Percentiles rank a stretch among this genome's conserved stretches.
phyloP scores from a whole-genome alignment of 2,113 vertebrate genomes.

The Bolborhynchus lineola region DNA sequence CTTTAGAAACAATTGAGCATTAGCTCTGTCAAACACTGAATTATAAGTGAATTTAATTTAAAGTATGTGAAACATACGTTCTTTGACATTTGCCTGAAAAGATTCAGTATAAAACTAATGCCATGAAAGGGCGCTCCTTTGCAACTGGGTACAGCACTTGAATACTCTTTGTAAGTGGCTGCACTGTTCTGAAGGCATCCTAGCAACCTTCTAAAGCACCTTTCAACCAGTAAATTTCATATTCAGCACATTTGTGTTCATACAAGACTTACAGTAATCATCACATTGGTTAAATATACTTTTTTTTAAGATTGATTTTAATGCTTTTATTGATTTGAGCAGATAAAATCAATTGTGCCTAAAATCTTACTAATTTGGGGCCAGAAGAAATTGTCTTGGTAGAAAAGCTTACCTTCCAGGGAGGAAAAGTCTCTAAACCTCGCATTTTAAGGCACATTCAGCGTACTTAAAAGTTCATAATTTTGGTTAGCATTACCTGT shows the following conservation, averaged over 20 bases:
- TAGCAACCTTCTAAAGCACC: constrained; percentile 51
- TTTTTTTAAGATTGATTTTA: constrained; percentile 69
- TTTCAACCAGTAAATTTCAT: constrained; percentile 59
- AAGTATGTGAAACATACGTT: constrained; percentile 69
- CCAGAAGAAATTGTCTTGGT: constrained; percentile 46
- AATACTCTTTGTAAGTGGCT: constrained; percentile 62
- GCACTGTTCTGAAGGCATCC: constrained; percentile 62
- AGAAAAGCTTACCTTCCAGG: neutral
- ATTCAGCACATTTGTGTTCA: constrained; percentile 62
- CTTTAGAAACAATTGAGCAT: constrained; percentile 73
- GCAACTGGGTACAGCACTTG: constrained; percentile 63
- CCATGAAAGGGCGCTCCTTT: constrained; percentile 59
- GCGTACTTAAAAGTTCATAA: neutral
- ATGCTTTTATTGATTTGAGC: constrained; percentile 71
- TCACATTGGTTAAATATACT: constrained; percentile 69
- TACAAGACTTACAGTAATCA: constrained; percentile 65
- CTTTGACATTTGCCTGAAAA: constrained; percentile 73
- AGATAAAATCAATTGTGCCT: constrained; percentile 71
- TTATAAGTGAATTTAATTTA: constrained; percentile 72
- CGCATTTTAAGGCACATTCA: neutral
- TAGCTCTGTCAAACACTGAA: constrained; percentile 69
- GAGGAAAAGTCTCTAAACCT: neutral
- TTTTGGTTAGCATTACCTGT: neutral
- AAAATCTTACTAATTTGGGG: constrained; percentile 68
- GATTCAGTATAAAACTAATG: constrained; percentile 62